phyloP scores from a whole-genome alignment of 2,113 vertebrate genomes.

The Steatornis caripensis region DNA sequence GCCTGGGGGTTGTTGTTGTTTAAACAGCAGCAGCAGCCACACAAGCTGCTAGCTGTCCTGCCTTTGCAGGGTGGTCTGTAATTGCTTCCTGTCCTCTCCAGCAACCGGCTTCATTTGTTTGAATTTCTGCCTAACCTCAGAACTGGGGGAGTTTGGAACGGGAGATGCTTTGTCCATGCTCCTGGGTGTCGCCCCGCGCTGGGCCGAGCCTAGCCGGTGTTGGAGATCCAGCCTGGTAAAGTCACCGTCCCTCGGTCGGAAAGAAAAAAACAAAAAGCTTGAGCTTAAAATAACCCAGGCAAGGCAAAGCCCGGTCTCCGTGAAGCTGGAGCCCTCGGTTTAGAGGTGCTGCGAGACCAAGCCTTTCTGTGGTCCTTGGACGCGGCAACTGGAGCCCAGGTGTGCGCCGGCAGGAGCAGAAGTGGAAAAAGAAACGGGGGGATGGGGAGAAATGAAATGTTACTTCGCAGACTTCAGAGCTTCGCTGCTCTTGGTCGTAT shows the following conservation, averaged over 20 bases:
- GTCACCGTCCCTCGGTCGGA: background rate
- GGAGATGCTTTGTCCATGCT: conserved; percentile 14
- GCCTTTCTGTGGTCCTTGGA: background rate
- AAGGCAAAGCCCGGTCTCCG: background rate
- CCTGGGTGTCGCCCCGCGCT: background rate
- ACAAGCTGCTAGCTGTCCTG: conserved; percentile 60
- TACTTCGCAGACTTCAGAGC: background rate
- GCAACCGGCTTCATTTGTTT: conserved; percentile 70
- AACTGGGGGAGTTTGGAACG: background rate
- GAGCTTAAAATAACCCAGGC: background rate
- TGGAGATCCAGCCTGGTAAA: conserved; percentile 1
- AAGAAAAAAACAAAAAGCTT: background rate
- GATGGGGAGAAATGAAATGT: background rate
- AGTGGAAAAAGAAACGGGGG: background rate
- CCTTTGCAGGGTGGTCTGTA: conserved; percentile 73
- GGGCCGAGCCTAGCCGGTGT: background rate
- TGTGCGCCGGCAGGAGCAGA: background rate
- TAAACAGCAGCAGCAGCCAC: conserved; percentile 57
- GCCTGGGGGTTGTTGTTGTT: conserved; percentile 52
- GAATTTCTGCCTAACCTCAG: conserved; percentile 61
- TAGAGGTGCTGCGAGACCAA: background rate
- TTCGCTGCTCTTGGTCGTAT: background rate
- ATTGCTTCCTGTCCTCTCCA: conserved; percentile 78
- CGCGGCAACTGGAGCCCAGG: background rate
- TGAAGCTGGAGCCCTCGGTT: background rate